Conservation (phyloP, 2,113 vertebrate genomes). For the Malurus alboscapulatus region DNA sequence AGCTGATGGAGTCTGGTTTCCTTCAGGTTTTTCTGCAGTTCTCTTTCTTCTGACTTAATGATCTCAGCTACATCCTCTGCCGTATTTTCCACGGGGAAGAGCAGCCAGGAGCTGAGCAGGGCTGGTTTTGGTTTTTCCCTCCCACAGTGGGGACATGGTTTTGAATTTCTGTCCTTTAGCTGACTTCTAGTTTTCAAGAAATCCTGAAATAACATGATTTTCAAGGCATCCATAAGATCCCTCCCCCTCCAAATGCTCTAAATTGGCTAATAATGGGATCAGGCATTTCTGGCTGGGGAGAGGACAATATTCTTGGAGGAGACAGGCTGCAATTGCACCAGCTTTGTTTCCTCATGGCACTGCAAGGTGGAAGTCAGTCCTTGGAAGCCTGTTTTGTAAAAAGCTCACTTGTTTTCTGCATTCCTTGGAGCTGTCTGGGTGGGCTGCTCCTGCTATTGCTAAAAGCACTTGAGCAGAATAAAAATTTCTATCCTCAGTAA, state of each 20-base stretch:
- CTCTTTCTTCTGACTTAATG: not conserved
- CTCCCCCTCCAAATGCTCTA: not conserved
- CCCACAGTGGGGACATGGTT: not conserved
- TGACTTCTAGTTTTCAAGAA: not conserved
- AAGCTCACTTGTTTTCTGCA: not conserved
- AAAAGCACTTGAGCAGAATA: not conserved
- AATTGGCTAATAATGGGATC: not conserved
- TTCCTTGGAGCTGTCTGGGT: not conserved
- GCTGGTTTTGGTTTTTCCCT: not conserved
- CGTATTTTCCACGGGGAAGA: fast-evolving
- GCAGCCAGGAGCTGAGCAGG: not conserved
- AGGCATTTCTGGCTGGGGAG: not conserved
- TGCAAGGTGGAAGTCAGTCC: not conserved
- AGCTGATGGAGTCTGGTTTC: constrained; percentile 16
- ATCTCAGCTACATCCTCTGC: not conserved
- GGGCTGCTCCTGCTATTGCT: not conserved
- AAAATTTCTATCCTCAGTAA: not conserved
- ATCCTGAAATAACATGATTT: not conserved
- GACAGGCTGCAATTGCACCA: not conserved
- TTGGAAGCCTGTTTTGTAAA: not conserved
- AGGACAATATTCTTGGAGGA: not conserved
- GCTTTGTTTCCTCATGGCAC: fast-evolving
- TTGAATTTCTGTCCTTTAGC: not conserved
- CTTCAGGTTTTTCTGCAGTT: constrained; percentile 5
- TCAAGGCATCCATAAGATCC: not conserved